Base-by-base conservation (phyloP, 2,797 vertebrate genomes). In the Sternarchorhynchus goeldii region DNA sequence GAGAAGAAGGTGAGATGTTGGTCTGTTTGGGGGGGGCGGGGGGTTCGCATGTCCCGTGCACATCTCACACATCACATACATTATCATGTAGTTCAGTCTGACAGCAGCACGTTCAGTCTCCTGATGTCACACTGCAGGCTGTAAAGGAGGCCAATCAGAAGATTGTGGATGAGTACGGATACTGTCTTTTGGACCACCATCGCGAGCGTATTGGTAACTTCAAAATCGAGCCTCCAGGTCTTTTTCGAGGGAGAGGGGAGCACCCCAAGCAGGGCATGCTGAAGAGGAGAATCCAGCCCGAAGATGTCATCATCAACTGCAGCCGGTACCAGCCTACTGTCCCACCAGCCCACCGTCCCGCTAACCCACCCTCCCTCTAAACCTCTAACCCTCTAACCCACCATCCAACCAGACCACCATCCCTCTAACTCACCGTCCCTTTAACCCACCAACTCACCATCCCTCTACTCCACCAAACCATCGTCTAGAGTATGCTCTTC, bases 191-290 rank as follows among this genome's bases (percentile, higher is more conserved):
- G 58, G 90, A 92, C 85, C 82, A 85, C 75, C 90, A 93, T 80
- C 86, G 77, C 73, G 92, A 93, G 78, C 90, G 90, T 5, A 91
- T 90, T 16, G 90, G 91, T 50, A 93, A 92, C 88, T 94, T 94
- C 71, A 93, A 91, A 74, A 90, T 89, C 75, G 91, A 93, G 81
- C 88, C 91, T 71, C 92, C 90, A 0, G 90, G 84, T 0, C 86
- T 93, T 75, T 92, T 95, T 70, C 80, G 91, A 68, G 91, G 91
- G 0, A 59, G 92, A 82, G 91, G 89, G 0, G 90, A 93, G 57
- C 93, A 94, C 80, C 90, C 88, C 18, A 93, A 94, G 86, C 90
- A 94, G 72, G 92, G 90, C 4, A 91, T 90, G 88, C 84, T 93
- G 75, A 94, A 95, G 78, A 93, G 90, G 82, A 90, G 91, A 72